Evolutionary conservation across 2,888 invertebrate species (phyloP).

Genomic region (Trichogramma evanescens): DNA sequence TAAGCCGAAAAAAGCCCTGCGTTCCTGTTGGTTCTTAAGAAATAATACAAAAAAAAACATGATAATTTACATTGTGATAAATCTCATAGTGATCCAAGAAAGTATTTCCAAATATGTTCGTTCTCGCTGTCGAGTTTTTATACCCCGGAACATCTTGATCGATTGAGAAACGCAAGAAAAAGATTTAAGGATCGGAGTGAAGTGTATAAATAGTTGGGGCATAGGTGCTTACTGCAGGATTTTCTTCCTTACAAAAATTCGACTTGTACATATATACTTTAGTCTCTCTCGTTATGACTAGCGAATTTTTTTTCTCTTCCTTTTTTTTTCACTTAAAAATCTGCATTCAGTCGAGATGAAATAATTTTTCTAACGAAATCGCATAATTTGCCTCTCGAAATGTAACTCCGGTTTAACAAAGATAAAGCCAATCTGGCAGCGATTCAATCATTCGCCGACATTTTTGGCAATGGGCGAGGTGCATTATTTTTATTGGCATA

Average conservation of each 20-base stretch:
- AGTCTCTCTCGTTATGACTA: too few species aligned
- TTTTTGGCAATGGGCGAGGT: conserved; percentile 11
- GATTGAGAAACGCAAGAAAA: background rate
- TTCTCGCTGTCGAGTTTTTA: conserved; percentile 12
- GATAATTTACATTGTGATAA: conserved; percentile 45
- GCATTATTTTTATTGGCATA: conserved; percentile 22
- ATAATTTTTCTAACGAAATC: too few species aligned
- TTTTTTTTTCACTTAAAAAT: too few species aligned
- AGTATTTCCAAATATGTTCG: conserved; percentile 41
- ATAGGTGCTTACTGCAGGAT: too few species aligned
- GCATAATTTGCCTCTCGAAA: too few species aligned
- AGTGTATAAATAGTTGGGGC: too few species aligned
- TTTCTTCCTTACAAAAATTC: too few species aligned
- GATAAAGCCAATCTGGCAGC: conserved; percentile 18
- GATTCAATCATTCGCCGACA: conserved; percentile 20
- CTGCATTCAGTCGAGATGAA: too few species aligned
- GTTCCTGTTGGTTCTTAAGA: conserved; percentile 27
- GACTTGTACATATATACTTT: too few species aligned
- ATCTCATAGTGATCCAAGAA: conserved; percentile 47
- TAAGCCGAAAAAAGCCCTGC: conserved; percentile 25
- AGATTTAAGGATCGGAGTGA: background rate
- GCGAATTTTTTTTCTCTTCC: too few species aligned
- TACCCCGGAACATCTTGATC: background rate
- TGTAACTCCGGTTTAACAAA: background rate
- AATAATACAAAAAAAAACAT: conserved; percentile 19